These are phyloP conservation scores for Cephalopterus ornatus DNA, from an alignment of 2,113 vertebrate genomes.

Conservation along the genomic window DNA sequence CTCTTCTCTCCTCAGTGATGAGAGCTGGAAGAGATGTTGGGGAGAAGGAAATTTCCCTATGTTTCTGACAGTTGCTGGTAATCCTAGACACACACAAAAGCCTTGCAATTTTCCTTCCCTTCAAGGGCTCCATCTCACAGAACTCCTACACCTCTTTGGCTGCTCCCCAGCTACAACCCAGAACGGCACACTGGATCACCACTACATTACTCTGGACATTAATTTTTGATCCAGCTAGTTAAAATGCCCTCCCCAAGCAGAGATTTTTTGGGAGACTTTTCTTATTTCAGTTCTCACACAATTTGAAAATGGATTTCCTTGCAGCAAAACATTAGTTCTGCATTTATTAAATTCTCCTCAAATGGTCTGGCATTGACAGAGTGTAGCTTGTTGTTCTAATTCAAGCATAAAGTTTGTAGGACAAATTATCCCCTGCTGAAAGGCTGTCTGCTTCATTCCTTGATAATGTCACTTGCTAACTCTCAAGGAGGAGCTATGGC, in stretches of 20 bases:
- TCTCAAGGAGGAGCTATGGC: conserved; percentile 14
- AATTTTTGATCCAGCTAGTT: not conserved
- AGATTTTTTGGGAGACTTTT: not conserved
- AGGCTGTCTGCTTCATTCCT: conserved; percentile 1
- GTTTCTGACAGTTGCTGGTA: not conserved
- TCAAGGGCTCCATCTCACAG: not conserved
- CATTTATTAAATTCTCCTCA: not conserved
- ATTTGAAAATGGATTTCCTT: not conserved
- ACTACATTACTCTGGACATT: not conserved
- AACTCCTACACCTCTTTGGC: not conserved
- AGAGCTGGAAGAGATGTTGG: not conserved
- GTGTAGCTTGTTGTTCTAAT: not conserved
- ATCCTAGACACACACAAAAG: not conserved
- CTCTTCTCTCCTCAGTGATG: not conserved
- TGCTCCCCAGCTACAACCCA: not conserved
- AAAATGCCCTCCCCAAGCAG: not conserved
- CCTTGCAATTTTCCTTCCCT: not conserved
- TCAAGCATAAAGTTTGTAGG: conserved; percentile 12
- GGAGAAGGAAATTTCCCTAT: not conserved
- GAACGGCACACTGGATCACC: not conserved
- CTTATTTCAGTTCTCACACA: not conserved
- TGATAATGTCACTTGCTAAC: not conserved
- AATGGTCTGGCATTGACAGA: not conserved
- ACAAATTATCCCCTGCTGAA: conserved; percentile 39
- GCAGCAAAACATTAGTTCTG: not conserved